A percentile compares a stretch with the other conserved stretches of the same genome.
Conservation (phyloP, 2,113 vertebrate genomes). For the Brachyistius frenatus region DNA sequence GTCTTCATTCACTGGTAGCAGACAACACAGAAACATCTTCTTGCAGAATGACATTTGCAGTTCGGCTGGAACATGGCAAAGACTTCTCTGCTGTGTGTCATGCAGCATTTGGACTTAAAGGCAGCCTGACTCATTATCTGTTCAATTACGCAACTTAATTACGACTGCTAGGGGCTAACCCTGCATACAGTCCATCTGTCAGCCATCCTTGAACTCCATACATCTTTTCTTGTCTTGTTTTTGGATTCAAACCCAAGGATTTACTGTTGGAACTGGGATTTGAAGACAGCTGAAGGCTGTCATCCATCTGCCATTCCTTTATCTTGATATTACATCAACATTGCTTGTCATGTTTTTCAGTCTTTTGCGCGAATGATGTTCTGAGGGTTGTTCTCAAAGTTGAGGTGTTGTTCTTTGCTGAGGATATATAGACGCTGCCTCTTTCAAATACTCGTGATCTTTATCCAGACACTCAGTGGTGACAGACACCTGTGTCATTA, state of each 20-base stretch:
- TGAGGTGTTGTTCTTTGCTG: constrained; percentile 15
- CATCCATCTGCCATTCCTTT: constrained; percentile 45
- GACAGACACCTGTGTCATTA: background rate
- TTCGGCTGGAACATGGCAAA: constrained; percentile 53
- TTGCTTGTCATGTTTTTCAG: constrained; percentile 27
- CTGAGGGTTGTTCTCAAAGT: constrained; percentile 19
- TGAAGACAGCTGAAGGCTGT: constrained; percentile 53
- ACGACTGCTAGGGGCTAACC: constrained; percentile 58
- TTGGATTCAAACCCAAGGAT: constrained; percentile 46
- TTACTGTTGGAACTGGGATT: constrained; percentile 9
- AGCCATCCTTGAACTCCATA: constrained; percentile 65
- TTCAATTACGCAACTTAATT: constrained; percentile 79
- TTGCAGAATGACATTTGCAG: constrained; percentile 39
- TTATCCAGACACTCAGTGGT: background rate
- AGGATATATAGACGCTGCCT: constrained; percentile 18
- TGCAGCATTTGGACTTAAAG: constrained; percentile 68
- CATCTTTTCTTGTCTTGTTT: constrained; percentile 53
- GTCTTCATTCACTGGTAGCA: constrained; percentile 49
- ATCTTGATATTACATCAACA: constrained; percentile 25
- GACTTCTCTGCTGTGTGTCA: constrained; percentile 58
- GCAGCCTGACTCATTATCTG: constrained; percentile 75
- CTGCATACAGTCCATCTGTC: constrained; percentile 71
- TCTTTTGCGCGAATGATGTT: constrained; percentile 37
- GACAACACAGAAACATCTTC: constrained; percentile 13
- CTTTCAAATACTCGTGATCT: constrained; percentile 19